Conservation (phyloP, 1,140 invertebrate genomes). For the Potamilus streckersoni region DNA sequence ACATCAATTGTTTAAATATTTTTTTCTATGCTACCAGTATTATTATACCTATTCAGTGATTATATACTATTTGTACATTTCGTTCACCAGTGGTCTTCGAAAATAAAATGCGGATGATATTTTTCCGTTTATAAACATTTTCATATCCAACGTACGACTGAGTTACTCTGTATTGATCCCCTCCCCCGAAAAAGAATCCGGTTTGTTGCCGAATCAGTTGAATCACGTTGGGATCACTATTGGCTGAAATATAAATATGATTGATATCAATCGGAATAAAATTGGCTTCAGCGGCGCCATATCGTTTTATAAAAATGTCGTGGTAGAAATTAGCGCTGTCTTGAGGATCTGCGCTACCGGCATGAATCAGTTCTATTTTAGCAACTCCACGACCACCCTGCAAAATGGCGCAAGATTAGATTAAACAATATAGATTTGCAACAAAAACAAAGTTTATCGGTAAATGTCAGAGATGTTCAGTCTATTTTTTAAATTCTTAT, state of each 20-base stretch:
- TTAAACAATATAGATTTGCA: too few relatives aligned
- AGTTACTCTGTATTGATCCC: conserved; percentile 54
- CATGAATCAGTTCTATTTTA: conserved; percentile 46
- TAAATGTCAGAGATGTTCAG: too few relatives aligned
- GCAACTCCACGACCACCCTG: conserved; percentile 47
- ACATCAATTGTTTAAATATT: too few relatives aligned
- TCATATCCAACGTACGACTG: conserved; percentile 36
- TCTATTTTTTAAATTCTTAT: too few relatives aligned
- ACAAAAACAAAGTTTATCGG: too few relatives aligned
- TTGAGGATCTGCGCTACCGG: conserved; percentile 35
- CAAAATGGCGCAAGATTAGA: neutral
- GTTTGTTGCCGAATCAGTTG: conserved; percentile 46
- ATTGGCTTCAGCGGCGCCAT: conserved; percentile 34
- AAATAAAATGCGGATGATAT: too few relatives aligned
- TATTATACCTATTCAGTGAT: too few relatives aligned
- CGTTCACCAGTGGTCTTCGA: too few relatives aligned
- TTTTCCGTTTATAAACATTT: neutral
- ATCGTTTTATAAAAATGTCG: conserved; percentile 32
- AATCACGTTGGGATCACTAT: conserved; percentile 30
- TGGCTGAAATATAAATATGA: conserved; percentile 31
- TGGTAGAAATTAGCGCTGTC: conserved; percentile 35
- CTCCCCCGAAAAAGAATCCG: conserved; percentile 60
- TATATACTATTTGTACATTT: too few relatives aligned
- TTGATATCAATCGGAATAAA: conserved; percentile 38
- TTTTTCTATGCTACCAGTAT: too few relatives aligned